Evolutionary conservation across 2,797 vertebrate genomes (phyloP).

Genomic region (Pteronotus mesoamericanus): DNA sequence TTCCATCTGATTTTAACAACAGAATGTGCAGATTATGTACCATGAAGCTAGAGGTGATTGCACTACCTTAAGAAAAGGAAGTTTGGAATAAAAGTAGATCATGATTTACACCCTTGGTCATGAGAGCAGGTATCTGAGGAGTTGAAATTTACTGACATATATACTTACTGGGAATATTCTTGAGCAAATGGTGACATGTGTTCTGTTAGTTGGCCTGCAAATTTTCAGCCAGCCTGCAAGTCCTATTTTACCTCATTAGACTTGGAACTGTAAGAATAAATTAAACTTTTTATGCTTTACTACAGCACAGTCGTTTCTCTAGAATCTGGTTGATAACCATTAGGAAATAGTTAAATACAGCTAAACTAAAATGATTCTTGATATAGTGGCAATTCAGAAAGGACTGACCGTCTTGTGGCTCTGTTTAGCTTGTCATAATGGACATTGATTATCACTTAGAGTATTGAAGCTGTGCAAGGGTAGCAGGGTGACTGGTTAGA

Average conservation of each 20-base stretch:
- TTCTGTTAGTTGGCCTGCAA: neutral
- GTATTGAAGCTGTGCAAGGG: neutral
- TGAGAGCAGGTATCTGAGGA: neutral
- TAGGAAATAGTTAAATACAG: constrained; percentile 13
- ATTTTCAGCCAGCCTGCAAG: neutral
- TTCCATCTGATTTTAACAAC: neutral
- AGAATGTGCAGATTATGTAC: neutral
- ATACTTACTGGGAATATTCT: neutral
- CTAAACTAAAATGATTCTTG: neutral
- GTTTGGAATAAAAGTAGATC: neutral
- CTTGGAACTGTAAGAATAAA: too few species aligned
- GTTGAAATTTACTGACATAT: neutral
- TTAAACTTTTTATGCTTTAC: neutral
- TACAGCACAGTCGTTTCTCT: neutral
- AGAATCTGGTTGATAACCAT: neutral
- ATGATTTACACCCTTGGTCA: neutral
- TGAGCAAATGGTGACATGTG: neutral
- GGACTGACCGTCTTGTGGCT: neutral
- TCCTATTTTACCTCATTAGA: neutral
- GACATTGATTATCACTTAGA: neutral
- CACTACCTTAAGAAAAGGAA: neutral
- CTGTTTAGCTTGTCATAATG: neutral
- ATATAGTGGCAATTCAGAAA: neutral
- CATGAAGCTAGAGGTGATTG: neutral
- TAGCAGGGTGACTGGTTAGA: neutral